Percentiles rank a stretch among this genome's conserved stretches.
phyloP scores from a whole-genome alignment of 2,888 invertebrate species.

The Drosophila borborema region DNA sequence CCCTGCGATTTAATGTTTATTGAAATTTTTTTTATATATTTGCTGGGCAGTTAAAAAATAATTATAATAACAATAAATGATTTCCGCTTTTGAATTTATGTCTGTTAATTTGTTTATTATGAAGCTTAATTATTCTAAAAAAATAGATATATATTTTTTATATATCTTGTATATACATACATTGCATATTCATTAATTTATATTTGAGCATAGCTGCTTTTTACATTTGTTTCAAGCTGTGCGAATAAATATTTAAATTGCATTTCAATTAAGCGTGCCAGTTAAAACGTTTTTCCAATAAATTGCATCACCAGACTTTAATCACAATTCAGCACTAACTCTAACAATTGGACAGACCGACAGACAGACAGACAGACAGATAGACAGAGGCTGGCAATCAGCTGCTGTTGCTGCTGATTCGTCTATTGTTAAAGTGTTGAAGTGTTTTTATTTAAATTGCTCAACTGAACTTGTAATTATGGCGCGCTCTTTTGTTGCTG shows the following conservation, averaged over 20 bases:
- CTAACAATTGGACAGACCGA: conserved; percentile 12
- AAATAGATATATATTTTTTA: background rate
- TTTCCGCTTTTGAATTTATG: conserved; percentile 5
- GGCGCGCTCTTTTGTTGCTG: conserved; percentile 47
- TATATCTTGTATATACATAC: background rate
- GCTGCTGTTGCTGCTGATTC: conserved; percentile 45
- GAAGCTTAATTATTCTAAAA: background rate
- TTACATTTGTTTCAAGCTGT: conserved; percentile 27
- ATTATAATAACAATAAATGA: background rate
- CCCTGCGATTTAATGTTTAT: background rate
- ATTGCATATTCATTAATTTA: conserved; percentile 11
- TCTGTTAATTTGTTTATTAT: background rate
- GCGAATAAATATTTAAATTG: conserved; percentile 31
- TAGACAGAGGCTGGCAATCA: conserved; percentile 38
- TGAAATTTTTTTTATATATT: background rate
- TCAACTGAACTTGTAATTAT: conserved; percentile 78
- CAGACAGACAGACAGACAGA: background rate
- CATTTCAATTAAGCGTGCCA: conserved; percentile 37
- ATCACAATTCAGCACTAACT: conserved; percentile 19
- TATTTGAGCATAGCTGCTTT: background rate
- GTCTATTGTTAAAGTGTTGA: conserved; percentile 76
- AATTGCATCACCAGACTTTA: conserved; percentile 70
- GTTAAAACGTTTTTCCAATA: conserved; percentile 67
- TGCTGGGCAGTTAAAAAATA: background rate
- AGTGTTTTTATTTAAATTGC: conserved; percentile 79